Evolutionary conservation across 2,888 invertebrate species (phyloP), one percentile per base, ranked within the genome.

Genomic region (Phalera bucephala): DNA sequence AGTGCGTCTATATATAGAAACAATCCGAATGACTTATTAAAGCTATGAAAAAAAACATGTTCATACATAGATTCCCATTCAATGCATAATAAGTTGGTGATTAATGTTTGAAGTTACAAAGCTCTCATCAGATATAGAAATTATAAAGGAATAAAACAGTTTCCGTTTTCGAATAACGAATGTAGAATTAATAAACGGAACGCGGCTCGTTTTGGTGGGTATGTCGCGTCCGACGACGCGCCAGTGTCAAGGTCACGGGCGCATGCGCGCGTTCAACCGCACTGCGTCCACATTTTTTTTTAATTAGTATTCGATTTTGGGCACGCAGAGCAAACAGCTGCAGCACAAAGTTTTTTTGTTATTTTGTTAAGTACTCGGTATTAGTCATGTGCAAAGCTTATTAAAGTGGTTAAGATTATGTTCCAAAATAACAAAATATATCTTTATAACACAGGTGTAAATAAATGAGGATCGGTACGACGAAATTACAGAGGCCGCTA

Each of bases 241-340:
- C 45, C 67, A 70, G 65, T 76, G 80, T 72, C 81, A 80, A 80
- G 80, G 81, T 79, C 81, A 73, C 60, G 73, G 65, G 64, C 65
- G 60, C 60, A 60, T 62, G 64, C 45, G 52, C 42, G 47, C 63
- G 59, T 52, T 57, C 51, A 39, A 53, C 46, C 33, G 50, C 60
- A 48, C 54, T 56, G 49, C 63, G 62, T 63, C 50, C 54, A 42
- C 44, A 20, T 20, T 48, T 58, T 56, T 53, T 48, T 37, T 41
- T 49, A 53, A 58, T 58, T 48, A 51, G n/a, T n/a, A n/a, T n/a
- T n/a, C n/a, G n/a, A 58, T 60, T 67, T 61, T 62, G 46, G 54
- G 52, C 22, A 13, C 44, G n/a, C n/a, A n/a, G n/a, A n/a, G 41
- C 36, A n/a, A 27, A 35, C 56, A 56, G 50, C 51, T 57, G 57